These are phyloP conservation scores for Molorchus minor DNA, from an alignment of 2,888 invertebrate species.

Conservation along the genomic window DNA sequence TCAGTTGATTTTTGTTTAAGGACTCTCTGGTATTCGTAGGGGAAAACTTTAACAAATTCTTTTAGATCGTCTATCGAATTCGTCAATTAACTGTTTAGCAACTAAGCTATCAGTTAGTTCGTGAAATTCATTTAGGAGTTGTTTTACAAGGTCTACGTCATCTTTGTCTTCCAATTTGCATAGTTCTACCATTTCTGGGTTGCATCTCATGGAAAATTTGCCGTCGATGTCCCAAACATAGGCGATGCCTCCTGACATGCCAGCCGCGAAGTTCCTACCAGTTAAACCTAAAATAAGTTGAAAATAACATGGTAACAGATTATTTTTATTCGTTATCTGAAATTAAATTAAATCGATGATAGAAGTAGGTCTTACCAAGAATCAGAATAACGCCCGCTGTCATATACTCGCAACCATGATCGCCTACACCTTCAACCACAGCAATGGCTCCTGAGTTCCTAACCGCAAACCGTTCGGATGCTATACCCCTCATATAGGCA, in stretches of 20 bases:
- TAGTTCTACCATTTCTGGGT: constrained; percentile 94
- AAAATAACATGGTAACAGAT: constrained; percentile 14
- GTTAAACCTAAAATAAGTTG: constrained; percentile 81
- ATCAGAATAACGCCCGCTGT: constrained; percentile 93
- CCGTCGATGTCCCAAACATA: constrained; percentile 92
- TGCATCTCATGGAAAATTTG: constrained; percentile 87
- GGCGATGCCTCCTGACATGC: constrained; percentile 95
- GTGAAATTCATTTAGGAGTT: constrained; percentile 84
- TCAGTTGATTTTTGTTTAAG: constrained; percentile 71
- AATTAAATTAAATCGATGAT: too few relatives aligned
- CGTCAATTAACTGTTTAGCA: constrained; percentile 78
- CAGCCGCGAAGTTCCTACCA: constrained; percentile 98
- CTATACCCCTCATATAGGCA: constrained; percentile 90
- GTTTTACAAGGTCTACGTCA: constrained; percentile 80
- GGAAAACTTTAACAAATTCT: constrained; percentile 94
- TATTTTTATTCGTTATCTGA: too few relatives aligned
- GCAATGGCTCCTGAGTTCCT: constrained; percentile 96
- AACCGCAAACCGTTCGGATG: constrained; percentile 98
- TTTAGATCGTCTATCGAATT: constrained; percentile 81
- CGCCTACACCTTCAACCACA: constrained; percentile 97
- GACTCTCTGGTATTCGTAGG: constrained; percentile 94
- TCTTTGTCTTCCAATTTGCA: constrained; percentile 80
- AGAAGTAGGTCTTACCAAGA: constrained; percentile 63
- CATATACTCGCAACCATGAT: constrained; percentile 99
- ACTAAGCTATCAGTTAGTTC: constrained; percentile 84